Conservation (phyloP, 1,140 invertebrate genomes). For the Globodera rostochiensis region DNA sequence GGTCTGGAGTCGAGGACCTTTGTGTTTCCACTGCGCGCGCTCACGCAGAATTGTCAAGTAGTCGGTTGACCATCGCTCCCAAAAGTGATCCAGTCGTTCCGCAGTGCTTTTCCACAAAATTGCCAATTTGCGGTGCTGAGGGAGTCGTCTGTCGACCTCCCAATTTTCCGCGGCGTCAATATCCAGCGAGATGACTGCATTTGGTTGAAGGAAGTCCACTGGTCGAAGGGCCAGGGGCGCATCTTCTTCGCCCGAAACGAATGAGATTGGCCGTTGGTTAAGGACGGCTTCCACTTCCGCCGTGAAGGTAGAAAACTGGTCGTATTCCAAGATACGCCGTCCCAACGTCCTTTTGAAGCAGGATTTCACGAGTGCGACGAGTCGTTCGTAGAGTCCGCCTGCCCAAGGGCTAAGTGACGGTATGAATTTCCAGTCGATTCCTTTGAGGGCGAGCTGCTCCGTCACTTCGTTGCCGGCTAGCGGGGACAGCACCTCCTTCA, state of each 20-base stretch:
- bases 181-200: neutral
- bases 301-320: constrained; percentile 55
- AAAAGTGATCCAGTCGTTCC: constrained; percentile 7
- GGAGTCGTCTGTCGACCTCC: neutral
- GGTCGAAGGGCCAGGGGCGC: neutral
- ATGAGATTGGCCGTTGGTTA: constrained; percentile 44
- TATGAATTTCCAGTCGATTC: constrained; percentile 65
- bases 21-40: neutral
- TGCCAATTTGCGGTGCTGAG: neutral
- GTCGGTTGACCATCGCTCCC: neutral
- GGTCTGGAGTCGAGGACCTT: constrained; percentile 3
- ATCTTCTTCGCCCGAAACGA: neutral
- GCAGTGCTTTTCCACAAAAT: neutral
- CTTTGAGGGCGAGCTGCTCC: constrained; percentile 14
- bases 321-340: constrained; percentile 5
- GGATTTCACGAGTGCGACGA: constrained; percentile 58
- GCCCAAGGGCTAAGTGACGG: constrained; percentile 66
- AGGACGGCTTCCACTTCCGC: constrained; percentile 51
- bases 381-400: constrained; percentile 67
- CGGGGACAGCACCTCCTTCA: too few relatives aligned
- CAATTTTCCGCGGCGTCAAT: neutral
- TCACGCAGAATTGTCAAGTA: neutral
- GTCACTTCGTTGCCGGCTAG: neutral
- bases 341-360: constrained; percentile 58
- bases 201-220: neutral